phyloP scores from a whole-genome alignment of 2,888 invertebrate genomes.

The Drosophila longiperda region DNA sequence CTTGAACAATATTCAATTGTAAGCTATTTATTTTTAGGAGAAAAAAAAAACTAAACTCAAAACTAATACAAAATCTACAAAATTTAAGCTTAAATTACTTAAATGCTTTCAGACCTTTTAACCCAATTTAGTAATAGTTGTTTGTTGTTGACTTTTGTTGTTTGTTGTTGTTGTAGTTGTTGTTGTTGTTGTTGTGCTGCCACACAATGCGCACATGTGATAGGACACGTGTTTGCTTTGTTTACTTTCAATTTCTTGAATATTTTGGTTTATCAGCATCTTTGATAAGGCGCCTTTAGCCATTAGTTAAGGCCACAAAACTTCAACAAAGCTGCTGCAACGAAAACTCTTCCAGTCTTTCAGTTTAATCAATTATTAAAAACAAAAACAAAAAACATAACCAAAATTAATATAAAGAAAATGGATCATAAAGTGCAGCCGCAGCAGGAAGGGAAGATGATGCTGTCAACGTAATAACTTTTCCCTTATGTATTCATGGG shows the following conservation, averaged over 20 bases:
- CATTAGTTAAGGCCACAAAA: slow-evolving; percentile 35
- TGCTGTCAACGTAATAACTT: slow-evolving; percentile 51
- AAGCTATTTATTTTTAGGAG: not conserved
- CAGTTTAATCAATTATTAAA: slow-evolving; percentile 39
- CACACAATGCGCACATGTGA: not conserved
- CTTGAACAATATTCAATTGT: too few relatives aligned
- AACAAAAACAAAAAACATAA: not conserved
- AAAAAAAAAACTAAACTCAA: too few relatives aligned
- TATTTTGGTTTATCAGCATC: slow-evolving; percentile 4
- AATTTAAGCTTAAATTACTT: not conserved
- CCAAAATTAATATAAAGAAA: slow-evolving; percentile 12
- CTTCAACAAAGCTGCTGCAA: slow-evolving; percentile 12
- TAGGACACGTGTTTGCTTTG: not conserved
- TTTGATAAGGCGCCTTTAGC: slow-evolving; percentile 15
- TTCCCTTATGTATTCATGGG: slow-evolving; percentile 63
- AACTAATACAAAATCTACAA: not conserved
- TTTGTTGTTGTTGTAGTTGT: not conserved
- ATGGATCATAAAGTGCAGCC: slow-evolving; percentile 14
- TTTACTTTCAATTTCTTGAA: not conserved
- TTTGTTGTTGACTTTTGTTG: not conserved
- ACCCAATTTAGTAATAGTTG: not conserved
- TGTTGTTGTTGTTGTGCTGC: not conserved
- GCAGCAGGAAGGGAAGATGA: slow-evolving; percentile 40
- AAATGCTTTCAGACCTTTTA: not conserved
- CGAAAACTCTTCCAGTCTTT: slow-evolving; percentile 8